Conservation (phyloP, 2,113 vertebrate species). For the Guaruba guarouba region DNA sequence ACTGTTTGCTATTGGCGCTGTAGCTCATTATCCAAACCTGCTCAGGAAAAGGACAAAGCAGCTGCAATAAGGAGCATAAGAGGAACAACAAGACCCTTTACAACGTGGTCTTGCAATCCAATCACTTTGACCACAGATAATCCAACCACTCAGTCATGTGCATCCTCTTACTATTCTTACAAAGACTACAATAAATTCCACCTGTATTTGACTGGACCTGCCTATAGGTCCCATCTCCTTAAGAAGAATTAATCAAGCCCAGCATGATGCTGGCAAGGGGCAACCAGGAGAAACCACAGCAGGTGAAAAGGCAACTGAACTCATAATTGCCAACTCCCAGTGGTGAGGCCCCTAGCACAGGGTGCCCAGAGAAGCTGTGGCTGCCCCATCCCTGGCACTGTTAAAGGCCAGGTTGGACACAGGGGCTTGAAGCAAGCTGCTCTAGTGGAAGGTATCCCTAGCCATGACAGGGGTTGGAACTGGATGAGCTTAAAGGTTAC, state of each 20-base stretch:
- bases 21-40: neutral
- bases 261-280: neutral
- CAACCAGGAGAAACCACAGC: neutral
- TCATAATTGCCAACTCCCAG: neutral
- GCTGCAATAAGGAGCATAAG: accelerated
- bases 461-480: no score
- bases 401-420: neutral
- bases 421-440: neutral
- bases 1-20: neutral
- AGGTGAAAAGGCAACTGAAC: accelerated
- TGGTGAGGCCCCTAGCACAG: neutral
- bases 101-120: accelerated
- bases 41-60: neutral
- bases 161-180: accelerated
- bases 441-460: neutral
- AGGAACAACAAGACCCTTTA: neutral
- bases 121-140: neutral
- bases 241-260: neutral
- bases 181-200: neutral
- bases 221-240: neutral
- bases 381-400: neutral
- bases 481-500: no score
- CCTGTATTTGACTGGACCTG: neutral
- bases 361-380: neutral
- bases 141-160: accelerated